Evolutionary conservation across 2,797 vertebrate genomes (phyloP).

Genomic region (Bradypodion pumilum): DNA sequence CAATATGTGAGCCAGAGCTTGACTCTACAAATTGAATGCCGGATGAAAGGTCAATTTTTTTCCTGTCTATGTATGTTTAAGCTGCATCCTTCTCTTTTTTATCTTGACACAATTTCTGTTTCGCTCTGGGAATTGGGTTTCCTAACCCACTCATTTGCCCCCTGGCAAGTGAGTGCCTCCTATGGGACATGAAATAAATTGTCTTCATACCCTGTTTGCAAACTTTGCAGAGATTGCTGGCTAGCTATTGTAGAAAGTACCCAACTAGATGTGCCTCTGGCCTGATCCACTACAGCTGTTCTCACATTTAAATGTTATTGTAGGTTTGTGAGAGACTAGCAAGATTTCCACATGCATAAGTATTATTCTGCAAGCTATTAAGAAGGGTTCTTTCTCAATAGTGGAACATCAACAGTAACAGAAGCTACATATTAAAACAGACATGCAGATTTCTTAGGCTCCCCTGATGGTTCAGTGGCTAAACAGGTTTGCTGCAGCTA

Average conservation of each 20-base stretch:
- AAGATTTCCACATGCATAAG: background rate
- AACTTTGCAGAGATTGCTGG: background rate
- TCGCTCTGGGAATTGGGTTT: background rate
- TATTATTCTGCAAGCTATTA: background rate
- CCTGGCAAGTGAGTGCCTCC: background rate
- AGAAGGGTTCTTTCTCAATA: background rate
- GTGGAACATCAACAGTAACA: background rate
- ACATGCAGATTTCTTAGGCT: background rate
- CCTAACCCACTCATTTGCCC: background rate
- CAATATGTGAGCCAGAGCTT: no score
- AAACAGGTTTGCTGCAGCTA: no score
- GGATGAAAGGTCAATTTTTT: background rate
- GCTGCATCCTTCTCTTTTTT: background rate
- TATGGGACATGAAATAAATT: background rate
- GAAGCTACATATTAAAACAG: background rate
- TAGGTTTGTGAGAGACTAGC: background rate
- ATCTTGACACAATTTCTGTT: background rate
- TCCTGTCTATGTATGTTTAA: background rate
- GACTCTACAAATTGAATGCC: background rate
- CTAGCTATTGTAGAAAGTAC: background rate
- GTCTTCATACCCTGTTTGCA: background rate
- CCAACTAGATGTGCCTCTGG: background rate
- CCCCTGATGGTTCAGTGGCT: no score
- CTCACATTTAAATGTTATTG: background rate
- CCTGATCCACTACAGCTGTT: background rate